Evolutionary conservation across 2,888 invertebrate species (phyloP).

Genomic region (Rhingia rostrata): DNA sequence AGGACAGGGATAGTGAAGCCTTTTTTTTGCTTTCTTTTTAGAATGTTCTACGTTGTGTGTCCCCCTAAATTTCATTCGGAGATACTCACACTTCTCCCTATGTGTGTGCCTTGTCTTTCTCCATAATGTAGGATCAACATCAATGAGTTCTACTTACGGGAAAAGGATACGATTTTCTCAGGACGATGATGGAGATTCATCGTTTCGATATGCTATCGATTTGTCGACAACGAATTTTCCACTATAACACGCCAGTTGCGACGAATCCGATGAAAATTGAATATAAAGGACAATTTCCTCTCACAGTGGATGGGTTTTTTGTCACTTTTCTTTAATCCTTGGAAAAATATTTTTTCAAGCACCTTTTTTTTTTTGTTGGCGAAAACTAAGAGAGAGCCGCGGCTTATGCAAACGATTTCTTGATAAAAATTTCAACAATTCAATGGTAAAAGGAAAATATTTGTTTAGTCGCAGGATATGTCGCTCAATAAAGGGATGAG

Average conservation of each 20-base stretch:
- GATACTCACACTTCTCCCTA: slow-evolving; percentile 35
- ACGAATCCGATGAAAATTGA: slow-evolving; percentile 59
- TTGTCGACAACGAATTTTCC: slow-evolving; percentile 71
- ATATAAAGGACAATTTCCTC: slow-evolving; percentile 44
- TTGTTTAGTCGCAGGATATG: slow-evolving; percentile 55
- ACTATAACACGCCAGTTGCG: slow-evolving; percentile 62
- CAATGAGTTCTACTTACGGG: slow-evolving; percentile 47
- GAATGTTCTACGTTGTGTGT: not conserved
- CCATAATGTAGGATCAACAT: slow-evolving; percentile 54
- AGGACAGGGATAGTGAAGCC: slow-evolving; percentile 67
- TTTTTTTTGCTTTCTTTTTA: slow-evolving; percentile 35
- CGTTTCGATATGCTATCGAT: slow-evolving; percentile 71
- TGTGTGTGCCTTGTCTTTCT: slow-evolving; percentile 21
- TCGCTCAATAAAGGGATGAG: slow-evolving; percentile 33
- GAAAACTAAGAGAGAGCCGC: not conserved
- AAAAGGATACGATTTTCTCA: slow-evolving; percentile 64
- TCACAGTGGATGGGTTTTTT: not conserved
- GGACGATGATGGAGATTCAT: slow-evolving; percentile 63
- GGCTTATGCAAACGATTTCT: slow-evolving; percentile 46
- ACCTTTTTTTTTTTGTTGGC: slow-evolving; percentile 1
- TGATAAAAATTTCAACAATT: slow-evolving; percentile 20
- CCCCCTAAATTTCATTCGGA: not conserved
- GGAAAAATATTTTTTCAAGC: slow-evolving; percentile 58
- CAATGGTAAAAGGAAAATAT: slow-evolving; percentile 31
- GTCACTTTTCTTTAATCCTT: slow-evolving; percentile 24